These are phyloP conservation scores for Ophraella communa DNA, from an alignment of 2,888 invertebrate species.

Conservation along the genomic window DNA sequence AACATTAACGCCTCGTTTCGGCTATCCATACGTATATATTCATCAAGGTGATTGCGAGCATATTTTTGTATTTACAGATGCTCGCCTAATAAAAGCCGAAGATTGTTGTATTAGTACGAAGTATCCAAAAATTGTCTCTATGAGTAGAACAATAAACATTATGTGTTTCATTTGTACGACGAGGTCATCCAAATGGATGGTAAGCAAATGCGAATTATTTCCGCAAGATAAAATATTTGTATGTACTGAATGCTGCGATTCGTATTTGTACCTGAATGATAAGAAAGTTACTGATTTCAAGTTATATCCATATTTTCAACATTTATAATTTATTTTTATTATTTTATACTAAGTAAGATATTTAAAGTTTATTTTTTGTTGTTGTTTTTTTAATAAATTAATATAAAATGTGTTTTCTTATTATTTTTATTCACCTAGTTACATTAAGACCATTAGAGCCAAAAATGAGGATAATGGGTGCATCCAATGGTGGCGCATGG, in stretches of 20 bases:
- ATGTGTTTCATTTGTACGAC: slow-evolving; percentile 72
- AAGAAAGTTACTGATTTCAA: slow-evolving; percentile 76
- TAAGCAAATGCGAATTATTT: slow-evolving; percentile 69
- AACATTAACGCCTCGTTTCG: slow-evolving; percentile 63
- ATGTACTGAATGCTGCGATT: slow-evolving; percentile 77
- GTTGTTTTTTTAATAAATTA: too few species aligned
- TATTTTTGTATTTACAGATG: slow-evolving; percentile 79
- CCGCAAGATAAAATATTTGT: slow-evolving; percentile 80
- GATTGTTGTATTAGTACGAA: slow-evolving; percentile 60
- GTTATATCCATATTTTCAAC: slow-evolving; percentile 68
- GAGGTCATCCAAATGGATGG: slow-evolving; percentile 72
- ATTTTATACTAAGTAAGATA: too few species aligned
- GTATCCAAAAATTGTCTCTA: slow-evolving; percentile 68
- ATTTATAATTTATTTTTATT: too few species aligned
- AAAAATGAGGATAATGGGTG: too few species aligned
- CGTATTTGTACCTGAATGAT: slow-evolving; percentile 76
- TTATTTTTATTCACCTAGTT: too few species aligned
- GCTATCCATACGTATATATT: slow-evolving; percentile 79
- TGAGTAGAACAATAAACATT: slow-evolving; percentile 64
- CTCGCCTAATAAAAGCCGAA: slow-evolving; percentile 65
- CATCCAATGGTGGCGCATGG: too few species aligned
- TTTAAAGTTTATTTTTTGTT: too few species aligned
- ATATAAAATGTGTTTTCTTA: too few species aligned
- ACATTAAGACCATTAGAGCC: too few species aligned
- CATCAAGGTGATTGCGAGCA: slow-evolving; percentile 96